Evolutionary conservation across 2,113 vertebrate species (phyloP).

Genomic region (Melospiza melodia): DNA sequence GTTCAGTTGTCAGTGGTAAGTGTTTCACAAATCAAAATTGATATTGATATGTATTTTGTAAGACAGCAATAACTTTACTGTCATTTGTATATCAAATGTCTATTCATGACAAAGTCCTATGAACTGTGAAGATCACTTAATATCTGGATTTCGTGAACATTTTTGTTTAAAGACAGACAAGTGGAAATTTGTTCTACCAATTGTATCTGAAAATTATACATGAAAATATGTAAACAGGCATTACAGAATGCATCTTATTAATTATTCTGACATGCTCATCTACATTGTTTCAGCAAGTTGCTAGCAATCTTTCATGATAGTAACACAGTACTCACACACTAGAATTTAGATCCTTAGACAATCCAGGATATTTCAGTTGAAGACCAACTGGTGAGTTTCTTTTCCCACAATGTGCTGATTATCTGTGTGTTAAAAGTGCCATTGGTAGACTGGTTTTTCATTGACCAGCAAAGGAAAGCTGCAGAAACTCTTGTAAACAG

Average conservation of each 20-base stretch:
- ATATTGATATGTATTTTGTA: neutral
- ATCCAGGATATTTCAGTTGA: neutral
- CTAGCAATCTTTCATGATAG: neutral
- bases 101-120: neutral
- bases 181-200: neutral
- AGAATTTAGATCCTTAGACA: neutral
- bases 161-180: neutral
- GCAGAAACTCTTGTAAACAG: neutral
- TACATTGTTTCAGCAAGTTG: neutral
- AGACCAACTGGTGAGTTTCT: neutral
- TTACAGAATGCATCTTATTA: neutral
- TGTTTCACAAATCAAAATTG: conserved; percentile 39
- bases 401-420: neutral
- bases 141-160: neutral
- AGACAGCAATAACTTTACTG: neutral
- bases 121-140: neutral
- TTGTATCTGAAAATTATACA: neutral
- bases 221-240: neutral
- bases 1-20: neutral
- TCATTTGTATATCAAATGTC: neutral
- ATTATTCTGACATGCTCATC: neutral
- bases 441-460: neutral
- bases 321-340: neutral
- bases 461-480: neutral
- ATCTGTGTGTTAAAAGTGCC: neutral